Conservation (phyloP, 2,888 invertebrate species). For the Tipula vernalis region DNA sequence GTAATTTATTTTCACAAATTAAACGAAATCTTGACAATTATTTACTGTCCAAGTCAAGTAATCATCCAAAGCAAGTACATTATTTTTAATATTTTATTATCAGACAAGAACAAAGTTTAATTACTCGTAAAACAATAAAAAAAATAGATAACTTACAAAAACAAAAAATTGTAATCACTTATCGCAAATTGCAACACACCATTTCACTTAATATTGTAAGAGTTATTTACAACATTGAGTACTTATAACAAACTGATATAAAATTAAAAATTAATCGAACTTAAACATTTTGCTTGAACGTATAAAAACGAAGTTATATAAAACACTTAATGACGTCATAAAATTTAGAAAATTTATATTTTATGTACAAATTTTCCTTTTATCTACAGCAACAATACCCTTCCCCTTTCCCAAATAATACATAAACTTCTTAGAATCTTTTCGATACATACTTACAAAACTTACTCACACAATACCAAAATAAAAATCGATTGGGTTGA, state of each 20-base stretch:
- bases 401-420: neutral
- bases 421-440: neutral
- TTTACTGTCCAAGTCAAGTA: no score
- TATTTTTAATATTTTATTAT: neutral
- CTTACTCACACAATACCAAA: neutral
- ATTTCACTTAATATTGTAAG: neutral
- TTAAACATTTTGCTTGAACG: neutral
- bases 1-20: no score
- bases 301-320: neutral
- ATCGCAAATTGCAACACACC: neutral
- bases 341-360: neutral
- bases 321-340: neutral
- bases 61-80: no score
- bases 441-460: no score
- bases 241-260: neutral
- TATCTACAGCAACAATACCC: neutral
- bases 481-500: neutral
- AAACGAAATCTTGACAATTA: no score
- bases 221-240: neutral
- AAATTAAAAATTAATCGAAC: neutral
- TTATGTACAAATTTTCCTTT: neutral
- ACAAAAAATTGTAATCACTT: neutral
- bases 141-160: neutral
- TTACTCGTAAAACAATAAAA: neutral
- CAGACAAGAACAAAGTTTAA: neutral